These are phyloP conservation scores for Branchinecta sandiegonensis DNA, from an alignment of 2,888 invertebrate species.

Conservation along the genomic window DNA sequence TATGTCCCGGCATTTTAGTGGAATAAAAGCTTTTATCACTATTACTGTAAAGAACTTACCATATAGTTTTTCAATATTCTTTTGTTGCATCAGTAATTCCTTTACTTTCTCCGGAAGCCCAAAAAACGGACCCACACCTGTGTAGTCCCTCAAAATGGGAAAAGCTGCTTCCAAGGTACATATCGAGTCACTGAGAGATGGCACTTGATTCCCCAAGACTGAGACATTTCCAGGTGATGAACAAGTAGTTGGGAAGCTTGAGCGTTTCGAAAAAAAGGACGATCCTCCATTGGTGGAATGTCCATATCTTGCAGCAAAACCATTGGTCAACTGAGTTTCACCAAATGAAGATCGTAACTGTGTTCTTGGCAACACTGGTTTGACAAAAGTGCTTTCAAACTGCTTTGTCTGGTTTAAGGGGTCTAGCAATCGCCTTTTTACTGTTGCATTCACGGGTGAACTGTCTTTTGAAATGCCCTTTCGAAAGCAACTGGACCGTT, in stretches of 20 bases:
- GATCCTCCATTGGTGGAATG: background rate
- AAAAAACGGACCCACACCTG: slow-evolving; percentile 47
- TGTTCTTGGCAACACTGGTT: background rate
- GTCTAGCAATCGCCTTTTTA: too few relatives aligned
- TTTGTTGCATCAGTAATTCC: slow-evolving; percentile 52
- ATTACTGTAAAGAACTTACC: slow-evolving; percentile 41
- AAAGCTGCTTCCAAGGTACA: background rate
- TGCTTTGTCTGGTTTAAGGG: background rate
- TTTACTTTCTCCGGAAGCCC: slow-evolving; percentile 58
- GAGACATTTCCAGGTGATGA: background rate
- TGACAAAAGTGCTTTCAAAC: background rate
- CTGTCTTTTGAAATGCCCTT: background rate
- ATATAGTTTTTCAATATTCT: slow-evolving; percentile 66
- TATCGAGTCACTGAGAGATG: background rate
- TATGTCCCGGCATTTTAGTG: background rate
- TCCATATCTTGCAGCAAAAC: background rate
- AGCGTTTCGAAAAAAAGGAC: background rate
- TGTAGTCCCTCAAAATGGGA: slow-evolving; percentile 15
- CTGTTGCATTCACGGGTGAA: background rate
- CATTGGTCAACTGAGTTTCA: background rate
- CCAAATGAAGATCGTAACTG: background rate
- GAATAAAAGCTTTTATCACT: slow-evolving; percentile 3
- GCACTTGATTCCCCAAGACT: background rate
- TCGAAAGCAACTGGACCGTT: background rate
- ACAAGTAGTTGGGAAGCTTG: background rate